These are phyloP conservation scores for Megalops cyprinoides DNA, from an alignment of 2,797 vertebrate genomes.

Conservation along the genomic window DNA sequence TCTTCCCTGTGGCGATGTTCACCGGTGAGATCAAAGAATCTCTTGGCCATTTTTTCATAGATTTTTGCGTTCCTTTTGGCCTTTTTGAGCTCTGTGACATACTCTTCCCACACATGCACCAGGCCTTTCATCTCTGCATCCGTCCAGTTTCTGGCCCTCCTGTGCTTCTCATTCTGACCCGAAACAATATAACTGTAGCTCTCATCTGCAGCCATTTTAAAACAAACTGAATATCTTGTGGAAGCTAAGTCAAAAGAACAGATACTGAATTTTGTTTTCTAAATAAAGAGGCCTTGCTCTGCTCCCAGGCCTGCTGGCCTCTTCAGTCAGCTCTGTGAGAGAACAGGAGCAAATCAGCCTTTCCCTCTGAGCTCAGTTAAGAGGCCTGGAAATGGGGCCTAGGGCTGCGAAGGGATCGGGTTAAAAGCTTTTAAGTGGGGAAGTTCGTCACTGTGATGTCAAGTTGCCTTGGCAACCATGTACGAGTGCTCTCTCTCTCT, in stretches of 20 bases:
- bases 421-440: constrained; percentile 99
- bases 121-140: constrained; percentile 97
- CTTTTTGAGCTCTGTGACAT: constrained; percentile 92
- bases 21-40: constrained; percentile 93
- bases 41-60: constrained; percentile 98
- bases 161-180: constrained; percentile 90
- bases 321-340: constrained; percentile 37
- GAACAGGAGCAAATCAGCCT: constrained; percentile 53
- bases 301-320: constrained; percentile 50
- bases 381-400: constrained; percentile 98
- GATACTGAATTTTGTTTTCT: constrained; percentile 44
- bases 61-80: constrained; percentile 98
- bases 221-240: constrained; percentile 59
- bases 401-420: constrained; percentile 97
- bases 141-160: constrained; percentile 97
- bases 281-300: constrained; percentile 60
- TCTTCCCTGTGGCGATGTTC: constrained; percentile 96
- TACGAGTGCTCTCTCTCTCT: constrained; percentile 69
- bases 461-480: constrained; percentile 95
- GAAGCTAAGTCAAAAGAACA: constrained; percentile 56
- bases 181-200: constrained; percentile 86
- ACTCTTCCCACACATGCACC: constrained; percentile 96
- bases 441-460: constrained; percentile 98
- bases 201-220: constrained; percentile 89
- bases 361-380: constrained; percentile 75